phyloP scores from a whole-genome alignment of 2,113 vertebrate species.

The Sphyrna mokarran region DNA sequence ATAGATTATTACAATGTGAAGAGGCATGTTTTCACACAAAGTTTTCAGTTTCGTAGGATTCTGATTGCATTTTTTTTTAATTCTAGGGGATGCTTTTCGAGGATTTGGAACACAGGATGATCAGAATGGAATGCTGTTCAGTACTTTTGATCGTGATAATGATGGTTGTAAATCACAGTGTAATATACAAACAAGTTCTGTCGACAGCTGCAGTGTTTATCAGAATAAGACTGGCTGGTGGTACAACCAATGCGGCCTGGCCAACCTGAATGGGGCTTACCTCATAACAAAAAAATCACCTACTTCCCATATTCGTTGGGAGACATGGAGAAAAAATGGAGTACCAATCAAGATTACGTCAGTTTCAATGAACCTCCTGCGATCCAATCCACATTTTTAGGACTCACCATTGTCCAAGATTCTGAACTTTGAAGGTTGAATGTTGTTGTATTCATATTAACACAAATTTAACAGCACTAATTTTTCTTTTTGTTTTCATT shows the following conservation, averaged over 20 bases:
- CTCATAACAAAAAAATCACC: conserved; percentile 55
- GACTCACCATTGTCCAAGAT: not conserved
- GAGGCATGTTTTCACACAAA: not conserved
- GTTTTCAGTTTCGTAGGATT: not conserved
- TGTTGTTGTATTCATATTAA: not conserved
- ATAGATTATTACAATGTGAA: not conserved
- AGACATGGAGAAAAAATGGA: conserved; percentile 70
- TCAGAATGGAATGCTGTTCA: conserved; percentile 80
- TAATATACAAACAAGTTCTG: conserved; percentile 53
- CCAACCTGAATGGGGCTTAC: conserved; percentile 76
- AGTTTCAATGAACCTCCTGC: conserved; percentile 82
- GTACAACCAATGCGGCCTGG: conserved; percentile 78
- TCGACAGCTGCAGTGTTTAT: conserved; percentile 75
- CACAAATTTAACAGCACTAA: not conserved
- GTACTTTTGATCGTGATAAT: conserved; percentile 78
- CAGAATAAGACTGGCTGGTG: conserved; percentile 77
- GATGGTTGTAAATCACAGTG: conserved; percentile 73
- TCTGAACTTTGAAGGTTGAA: not conserved
- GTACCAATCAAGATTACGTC: conserved; percentile 70
- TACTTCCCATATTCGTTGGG: conserved; percentile 67
- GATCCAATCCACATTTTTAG: conserved; percentile 55
- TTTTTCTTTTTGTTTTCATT: not conserved
- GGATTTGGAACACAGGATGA: conserved; percentile 76
- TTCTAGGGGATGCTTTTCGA: conserved; percentile 75
- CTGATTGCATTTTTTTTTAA: conserved; percentile 17